Evolutionary conservation across 2,113 vertebrate species (phyloP).

Genomic region (Euleptes europaea): DNA sequence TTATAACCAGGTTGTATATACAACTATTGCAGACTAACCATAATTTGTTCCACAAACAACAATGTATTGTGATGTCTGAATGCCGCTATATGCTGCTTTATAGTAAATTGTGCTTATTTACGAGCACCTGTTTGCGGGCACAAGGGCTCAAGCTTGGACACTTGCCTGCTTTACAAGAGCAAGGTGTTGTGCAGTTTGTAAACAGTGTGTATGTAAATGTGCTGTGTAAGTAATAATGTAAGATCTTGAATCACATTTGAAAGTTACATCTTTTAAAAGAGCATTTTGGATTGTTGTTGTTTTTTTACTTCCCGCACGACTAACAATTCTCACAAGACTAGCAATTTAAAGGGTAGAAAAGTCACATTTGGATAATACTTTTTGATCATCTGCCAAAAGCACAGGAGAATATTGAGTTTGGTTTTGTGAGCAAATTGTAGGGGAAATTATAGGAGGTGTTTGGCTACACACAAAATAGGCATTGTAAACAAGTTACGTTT

Average conservation of each 20-base stretch:
- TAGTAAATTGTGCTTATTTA: neutral
- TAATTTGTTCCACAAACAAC: too few species aligned
- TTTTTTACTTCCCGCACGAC: neutral
- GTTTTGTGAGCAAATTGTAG: too few species aligned
- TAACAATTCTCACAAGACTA: neutral
- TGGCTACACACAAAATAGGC: neutral
- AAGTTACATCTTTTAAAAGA: neutral
- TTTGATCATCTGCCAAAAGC: neutral
- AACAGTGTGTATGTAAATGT: neutral
- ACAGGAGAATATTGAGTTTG: neutral
- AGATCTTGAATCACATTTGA: neutral
- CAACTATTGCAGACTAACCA: too few species aligned
- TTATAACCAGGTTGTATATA: too few species aligned
- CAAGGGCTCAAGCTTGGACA: neutral
- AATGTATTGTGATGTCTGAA: too few species aligned
- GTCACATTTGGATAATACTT: neutral
- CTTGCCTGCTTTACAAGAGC: neutral
- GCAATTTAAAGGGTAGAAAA: neutral
- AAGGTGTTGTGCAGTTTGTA: neutral
- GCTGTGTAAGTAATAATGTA: neutral
- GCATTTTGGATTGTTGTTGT: too few species aligned
- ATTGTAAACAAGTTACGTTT: too few species aligned
- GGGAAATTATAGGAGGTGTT: neutral
- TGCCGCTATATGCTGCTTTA: neutral
- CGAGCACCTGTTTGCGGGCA: neutral